Conservation (phyloP, 2,888 invertebrate species). For the Cantharis nigra region DNA sequence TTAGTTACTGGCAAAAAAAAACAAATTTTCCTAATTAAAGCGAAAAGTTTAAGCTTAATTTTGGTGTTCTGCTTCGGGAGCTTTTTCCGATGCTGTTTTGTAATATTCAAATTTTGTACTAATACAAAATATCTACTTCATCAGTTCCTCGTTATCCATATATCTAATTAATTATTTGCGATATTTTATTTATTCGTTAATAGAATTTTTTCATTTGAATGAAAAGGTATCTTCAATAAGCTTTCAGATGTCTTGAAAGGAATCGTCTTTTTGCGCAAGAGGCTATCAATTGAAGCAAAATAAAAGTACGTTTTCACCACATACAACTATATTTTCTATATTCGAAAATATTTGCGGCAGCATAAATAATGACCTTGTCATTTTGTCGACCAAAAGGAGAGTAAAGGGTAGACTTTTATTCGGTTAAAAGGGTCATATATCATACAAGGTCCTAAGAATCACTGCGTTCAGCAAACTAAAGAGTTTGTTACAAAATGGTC, state of each 20-base stretch:
- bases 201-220: background rate
- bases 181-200: background rate
- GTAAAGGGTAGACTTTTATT: slow-evolving; percentile 32
- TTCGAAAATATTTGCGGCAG: slow-evolving; percentile 24
- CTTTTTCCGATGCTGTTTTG: background rate
- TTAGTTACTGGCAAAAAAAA: background rate
- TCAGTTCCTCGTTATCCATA: background rate
- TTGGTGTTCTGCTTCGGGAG: background rate
- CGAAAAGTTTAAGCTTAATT: background rate
- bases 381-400: slow-evolving; percentile 25
- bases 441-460: slow-evolving; percentile 27
- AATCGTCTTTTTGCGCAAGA: background rate
- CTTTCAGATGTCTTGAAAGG: background rate
- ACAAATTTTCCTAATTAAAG: background rate
- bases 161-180: background rate
- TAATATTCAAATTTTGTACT: background rate
- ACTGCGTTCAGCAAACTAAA: slow-evolving; percentile 31
- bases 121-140: background rate
- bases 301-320: slow-evolving; percentile 6
- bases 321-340: slow-evolving; percentile 23
- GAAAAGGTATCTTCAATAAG: background rate
- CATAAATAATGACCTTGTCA: slow-evolving; percentile 29
- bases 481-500: slow-evolving; percentile 31
- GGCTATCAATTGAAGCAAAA: background rate
- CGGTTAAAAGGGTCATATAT: slow-evolving; percentile 32